These are phyloP conservation scores for Drosophila orena DNA, from an alignment of 1,140 invertebrate genomes.

Conservation along the genomic window DNA sequence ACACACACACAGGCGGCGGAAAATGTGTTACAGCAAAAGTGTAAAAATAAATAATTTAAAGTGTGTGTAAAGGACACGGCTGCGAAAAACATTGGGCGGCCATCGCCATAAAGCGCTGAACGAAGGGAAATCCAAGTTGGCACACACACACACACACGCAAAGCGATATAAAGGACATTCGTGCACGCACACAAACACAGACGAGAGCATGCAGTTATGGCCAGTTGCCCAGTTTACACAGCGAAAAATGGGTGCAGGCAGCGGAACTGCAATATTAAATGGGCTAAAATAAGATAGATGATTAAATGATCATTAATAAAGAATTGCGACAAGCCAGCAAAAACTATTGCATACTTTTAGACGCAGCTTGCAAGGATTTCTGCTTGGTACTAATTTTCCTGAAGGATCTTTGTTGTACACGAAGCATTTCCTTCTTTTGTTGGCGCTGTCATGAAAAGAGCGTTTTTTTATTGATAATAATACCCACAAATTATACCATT, in stretches of 20 bases:
- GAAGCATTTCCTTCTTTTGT: neutral
- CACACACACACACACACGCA: conserved; percentile 28
- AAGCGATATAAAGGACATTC: neutral
- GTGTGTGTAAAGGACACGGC: conserved; percentile 80
- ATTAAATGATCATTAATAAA: too few species aligned
- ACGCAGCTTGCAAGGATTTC: too few species aligned
- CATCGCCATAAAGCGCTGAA: conserved; percentile 67
- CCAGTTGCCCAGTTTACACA: conserved; percentile 13
- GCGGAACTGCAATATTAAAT: too few species aligned
- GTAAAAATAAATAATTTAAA: conserved; percentile 84
- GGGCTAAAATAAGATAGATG: too few species aligned
- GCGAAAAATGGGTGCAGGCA: neutral
- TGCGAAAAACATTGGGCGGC: conserved; percentile 64
- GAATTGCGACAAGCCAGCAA: too few species aligned
- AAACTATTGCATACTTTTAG: too few species aligned
- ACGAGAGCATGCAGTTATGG: conserved; percentile 37
- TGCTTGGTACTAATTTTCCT: too few species aligned
- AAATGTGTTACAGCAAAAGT: conserved; percentile 81
- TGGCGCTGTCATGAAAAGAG: neutral
- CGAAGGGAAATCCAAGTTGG: conserved; percentile 64
- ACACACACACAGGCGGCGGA: conserved; percentile 34
- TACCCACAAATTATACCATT: neutral
- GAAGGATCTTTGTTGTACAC: neutral
- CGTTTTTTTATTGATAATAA: neutral
- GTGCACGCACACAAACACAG: conserved; percentile 10